Evolutionary conservation across 2,113 vertebrate species (phyloP).

Genomic region (Aix galericulata): DNA sequence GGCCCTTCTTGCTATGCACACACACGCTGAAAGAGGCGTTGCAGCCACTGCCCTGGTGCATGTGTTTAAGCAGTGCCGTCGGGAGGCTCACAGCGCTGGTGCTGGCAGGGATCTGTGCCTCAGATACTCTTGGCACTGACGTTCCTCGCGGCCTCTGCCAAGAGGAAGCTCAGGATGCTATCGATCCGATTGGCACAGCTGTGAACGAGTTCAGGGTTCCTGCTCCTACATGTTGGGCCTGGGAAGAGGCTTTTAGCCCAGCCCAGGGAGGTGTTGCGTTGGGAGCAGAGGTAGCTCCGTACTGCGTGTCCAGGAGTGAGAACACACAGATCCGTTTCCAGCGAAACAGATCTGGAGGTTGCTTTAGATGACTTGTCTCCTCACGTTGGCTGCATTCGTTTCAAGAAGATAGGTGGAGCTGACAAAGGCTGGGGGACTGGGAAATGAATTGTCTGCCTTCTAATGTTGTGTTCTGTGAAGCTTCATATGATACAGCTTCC

Average conservation of each 20-base stretch:
- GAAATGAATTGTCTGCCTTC: conserved; percentile 8
- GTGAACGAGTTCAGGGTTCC: not conserved
- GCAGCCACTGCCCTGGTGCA: not conserved
- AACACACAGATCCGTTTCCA: not conserved
- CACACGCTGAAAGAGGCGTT: not conserved
- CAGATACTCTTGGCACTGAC: not conserved
- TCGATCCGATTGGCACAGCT: accelerated
- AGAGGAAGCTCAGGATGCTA: not conserved
- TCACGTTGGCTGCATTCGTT: not conserved
- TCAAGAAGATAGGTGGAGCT: not conserved
- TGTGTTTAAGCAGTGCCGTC: not conserved
- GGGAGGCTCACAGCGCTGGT: not conserved
- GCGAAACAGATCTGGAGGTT: not conserved
- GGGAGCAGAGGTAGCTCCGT: not conserved
- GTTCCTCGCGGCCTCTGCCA: not conserved
- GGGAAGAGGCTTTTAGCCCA: not conserved
- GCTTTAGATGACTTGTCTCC: not conserved
- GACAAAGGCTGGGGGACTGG: not conserved
- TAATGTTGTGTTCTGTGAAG: conserved; percentile 5
- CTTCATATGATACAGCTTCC: conserved; percentile 5
- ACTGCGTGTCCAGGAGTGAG: not conserved
- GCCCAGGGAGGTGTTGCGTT: not conserved
- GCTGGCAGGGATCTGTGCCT: not conserved
- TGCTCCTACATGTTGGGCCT: not conserved
- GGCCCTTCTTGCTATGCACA: not conserved